Percentiles rank a stretch among this genome's conserved stretches.
Evolutionary conservation across 2,113 vertebrate species (phyloP).

Genomic region (Panthera uncia): DNA sequence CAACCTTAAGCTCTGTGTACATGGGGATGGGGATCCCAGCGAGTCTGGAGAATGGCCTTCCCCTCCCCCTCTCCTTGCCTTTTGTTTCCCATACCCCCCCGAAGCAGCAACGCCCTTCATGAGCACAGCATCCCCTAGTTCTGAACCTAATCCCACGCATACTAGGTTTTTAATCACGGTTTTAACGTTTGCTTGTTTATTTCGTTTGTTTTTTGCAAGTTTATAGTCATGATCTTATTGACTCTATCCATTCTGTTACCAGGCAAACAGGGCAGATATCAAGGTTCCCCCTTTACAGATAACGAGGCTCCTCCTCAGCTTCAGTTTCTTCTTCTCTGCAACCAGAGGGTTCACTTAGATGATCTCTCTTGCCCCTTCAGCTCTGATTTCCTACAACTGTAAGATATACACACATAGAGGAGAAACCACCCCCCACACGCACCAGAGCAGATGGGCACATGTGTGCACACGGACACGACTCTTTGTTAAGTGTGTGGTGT

Average conservation of each 20-base stretch:
- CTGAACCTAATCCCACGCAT: not conserved
- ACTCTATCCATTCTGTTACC: accelerated
- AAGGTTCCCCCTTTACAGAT: not conserved
- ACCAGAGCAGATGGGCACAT: not conserved
- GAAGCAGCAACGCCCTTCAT: not conserved
- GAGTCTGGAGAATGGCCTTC: not conserved
- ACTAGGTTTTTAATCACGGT: not conserved
- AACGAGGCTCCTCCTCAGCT: not conserved
- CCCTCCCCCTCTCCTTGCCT: not conserved
- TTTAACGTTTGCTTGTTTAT: not conserved
- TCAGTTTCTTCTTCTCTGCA: not conserved
- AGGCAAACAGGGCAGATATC: not conserved
- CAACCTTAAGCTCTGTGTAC: not conserved
- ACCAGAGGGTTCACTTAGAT: not conserved
- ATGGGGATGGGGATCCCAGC: accelerated
- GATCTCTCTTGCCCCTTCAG: not conserved
- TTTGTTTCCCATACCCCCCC: not conserved
- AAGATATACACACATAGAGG: not conserved
- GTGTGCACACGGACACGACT: accelerated
- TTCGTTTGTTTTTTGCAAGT: not conserved
- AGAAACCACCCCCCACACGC: not conserved
- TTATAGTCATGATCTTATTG: not conserved
- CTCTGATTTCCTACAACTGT: not conserved
- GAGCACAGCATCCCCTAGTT: not conserved
- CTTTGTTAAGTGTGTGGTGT: not conserved